Conservation (phyloP, 1,140 invertebrate species). For the Charaxes varanes region DNA sequence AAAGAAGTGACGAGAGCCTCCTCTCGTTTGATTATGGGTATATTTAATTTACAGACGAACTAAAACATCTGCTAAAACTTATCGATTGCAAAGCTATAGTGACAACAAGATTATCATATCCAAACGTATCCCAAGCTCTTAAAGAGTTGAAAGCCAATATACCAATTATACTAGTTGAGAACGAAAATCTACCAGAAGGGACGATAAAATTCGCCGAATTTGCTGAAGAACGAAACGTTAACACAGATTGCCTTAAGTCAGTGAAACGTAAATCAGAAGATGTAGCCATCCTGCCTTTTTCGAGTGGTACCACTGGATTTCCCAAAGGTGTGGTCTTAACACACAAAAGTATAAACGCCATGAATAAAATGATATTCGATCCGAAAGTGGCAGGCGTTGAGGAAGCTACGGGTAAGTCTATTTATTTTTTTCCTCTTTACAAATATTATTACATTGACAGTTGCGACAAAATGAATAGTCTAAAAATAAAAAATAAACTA, state of each 20-base stretch:
- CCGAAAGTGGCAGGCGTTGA: slow-evolving; percentile 46
- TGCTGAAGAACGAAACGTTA: slow-evolving; percentile 62
- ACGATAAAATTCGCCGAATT: slow-evolving; percentile 77
- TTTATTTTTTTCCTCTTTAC: background rate
- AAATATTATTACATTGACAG: too few species aligned
- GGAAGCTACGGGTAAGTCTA: slow-evolving; percentile 45
- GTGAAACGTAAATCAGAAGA: slow-evolving; percentile 65
- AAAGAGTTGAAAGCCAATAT: slow-evolving; percentile 60
- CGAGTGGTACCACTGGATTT: slow-evolving; percentile 91
- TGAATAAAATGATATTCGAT: slow-evolving; percentile 64
- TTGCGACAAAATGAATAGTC: too few species aligned
- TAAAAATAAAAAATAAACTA: too few species aligned
- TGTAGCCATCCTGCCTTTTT: slow-evolving; percentile 77
- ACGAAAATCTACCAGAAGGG: slow-evolving; percentile 63
- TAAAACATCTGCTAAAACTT: slow-evolving; percentile 80
- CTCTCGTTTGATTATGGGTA: too few species aligned
- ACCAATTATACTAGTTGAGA: slow-evolving; percentile 75
- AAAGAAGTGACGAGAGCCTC: too few species aligned
- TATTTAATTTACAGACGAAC: slow-evolving; percentile 79
- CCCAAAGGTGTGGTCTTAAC: slow-evolving; percentile 91
- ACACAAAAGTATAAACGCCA: slow-evolving; percentile 77
- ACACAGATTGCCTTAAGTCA: slow-evolving; percentile 66
- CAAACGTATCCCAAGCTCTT: slow-evolving; percentile 62
- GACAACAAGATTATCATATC: slow-evolving; percentile 74
- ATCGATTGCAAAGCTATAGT: slow-evolving; percentile 81